A percentile compares a stretch with the other conserved stretches of the same genome.
phyloP scores from a whole-genome alignment of 1,140 invertebrate species.

The Drosophila murphyi region DNA sequence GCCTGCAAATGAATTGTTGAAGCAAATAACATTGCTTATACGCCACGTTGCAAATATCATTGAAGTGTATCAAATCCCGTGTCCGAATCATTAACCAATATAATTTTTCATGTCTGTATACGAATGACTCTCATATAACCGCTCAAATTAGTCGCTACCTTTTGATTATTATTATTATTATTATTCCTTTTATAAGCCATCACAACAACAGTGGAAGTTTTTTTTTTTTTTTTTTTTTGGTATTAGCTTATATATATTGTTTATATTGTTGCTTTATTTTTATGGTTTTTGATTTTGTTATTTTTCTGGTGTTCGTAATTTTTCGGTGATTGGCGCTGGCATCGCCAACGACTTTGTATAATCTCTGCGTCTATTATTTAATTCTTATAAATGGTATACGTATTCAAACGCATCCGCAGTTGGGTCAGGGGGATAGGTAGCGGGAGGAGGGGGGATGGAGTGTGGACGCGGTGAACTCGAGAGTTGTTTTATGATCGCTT shows the following conservation, averaged over 20 bases:
- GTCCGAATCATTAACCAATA: constrained; percentile 13
- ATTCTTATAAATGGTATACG: constrained; percentile 37
- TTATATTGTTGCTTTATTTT: constrained; percentile 5
- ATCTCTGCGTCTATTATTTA: constrained; percentile 36
- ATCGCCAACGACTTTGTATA: constrained; percentile 28
- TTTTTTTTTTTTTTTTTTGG: constrained; percentile 10
- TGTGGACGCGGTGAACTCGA: too few species aligned
- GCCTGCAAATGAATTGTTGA: not conserved
- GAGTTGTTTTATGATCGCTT: constrained; percentile 25
- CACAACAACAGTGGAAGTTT: constrained; percentile 8
- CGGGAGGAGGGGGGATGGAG: too few species aligned
- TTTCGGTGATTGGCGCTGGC: constrained; percentile 31
- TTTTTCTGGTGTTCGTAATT: constrained; percentile 22
- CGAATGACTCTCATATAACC: constrained; percentile 5
- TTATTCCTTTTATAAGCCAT: constrained; percentile 1
- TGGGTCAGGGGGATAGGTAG: not conserved
- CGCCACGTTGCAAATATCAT: constrained; percentile 22
- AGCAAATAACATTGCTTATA: constrained; percentile 39
- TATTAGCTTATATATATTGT: not conserved
- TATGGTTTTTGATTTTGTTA: constrained; percentile 27
- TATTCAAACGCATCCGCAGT: constrained; percentile 14
- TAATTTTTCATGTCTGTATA: constrained; percentile 15
- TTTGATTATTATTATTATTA: constrained; percentile 19
- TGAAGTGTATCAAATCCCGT: not conserved
- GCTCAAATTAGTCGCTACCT: constrained; percentile 34